Evolutionary conservation across 2,113 vertebrate species (phyloP).

Genomic region (Tachuris rubrigastra): DNA sequence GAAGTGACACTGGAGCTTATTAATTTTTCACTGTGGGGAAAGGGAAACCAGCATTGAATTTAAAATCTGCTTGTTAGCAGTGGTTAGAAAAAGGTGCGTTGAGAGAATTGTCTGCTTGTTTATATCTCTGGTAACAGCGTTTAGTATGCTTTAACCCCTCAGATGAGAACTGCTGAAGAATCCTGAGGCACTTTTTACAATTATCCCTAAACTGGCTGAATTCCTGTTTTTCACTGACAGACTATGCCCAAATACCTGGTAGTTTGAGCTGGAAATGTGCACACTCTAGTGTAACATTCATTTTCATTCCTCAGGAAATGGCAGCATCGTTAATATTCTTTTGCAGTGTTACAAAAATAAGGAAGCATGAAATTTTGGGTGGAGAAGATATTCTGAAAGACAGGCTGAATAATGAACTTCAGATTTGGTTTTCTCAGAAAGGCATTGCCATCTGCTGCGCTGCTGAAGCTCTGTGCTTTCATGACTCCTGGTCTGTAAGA

Average conservation of each 20-base stretch:
- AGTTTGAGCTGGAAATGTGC: background rate
- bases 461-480: conserved; percentile 4
- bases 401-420: conserved; percentile 32
- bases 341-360: background rate
- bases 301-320: background rate
- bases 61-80: background rate
- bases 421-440: conserved; percentile 10
- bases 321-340: conserved; percentile 4
- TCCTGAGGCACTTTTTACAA: background rate
- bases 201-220: background rate
- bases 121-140: background rate
- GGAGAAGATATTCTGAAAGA: conserved; percentile 36
- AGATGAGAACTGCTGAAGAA: background rate
- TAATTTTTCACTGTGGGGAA: background rate
- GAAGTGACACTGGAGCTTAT: background rate
- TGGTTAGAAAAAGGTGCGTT: background rate
- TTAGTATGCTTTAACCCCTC: background rate
- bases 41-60: background rate
- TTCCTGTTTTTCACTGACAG: background rate
- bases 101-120: background rate
- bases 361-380: background rate
- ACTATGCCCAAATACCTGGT: background rate
- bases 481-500: background rate
- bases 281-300: background rate
- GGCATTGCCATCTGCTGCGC: background rate